Evolutionary conservation across 2,797 vertebrate genomes (phyloP).

Genomic region (Coilia nasus): DNA sequence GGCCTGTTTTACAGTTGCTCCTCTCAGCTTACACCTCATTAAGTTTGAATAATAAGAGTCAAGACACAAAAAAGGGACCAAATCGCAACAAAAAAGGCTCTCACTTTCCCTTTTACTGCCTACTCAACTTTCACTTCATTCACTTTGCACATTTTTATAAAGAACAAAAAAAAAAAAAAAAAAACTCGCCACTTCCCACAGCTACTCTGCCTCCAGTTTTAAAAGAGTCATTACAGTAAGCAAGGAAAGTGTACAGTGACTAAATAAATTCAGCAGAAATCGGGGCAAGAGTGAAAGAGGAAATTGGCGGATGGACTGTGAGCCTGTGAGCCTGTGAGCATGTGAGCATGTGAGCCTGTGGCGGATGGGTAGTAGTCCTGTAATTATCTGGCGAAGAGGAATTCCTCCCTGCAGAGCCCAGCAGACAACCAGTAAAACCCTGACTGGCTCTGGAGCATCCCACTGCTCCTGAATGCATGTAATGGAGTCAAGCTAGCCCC

Average conservation of each 20-base stretch:
- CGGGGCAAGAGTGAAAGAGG: background rate
- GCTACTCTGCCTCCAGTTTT: background rate
- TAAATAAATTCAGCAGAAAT: background rate
- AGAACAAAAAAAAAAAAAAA: constrained; percentile 30
- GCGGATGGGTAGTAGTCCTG: too few relatives aligned
- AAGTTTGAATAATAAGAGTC: background rate
- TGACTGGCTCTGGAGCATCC: too few relatives aligned
- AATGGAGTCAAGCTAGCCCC: too few relatives aligned
- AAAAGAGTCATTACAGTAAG: background rate
- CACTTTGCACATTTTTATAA: background rate
- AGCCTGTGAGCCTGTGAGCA: too few relatives aligned
- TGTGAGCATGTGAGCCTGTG: too few relatives aligned
- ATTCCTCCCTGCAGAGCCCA: too few relatives aligned
- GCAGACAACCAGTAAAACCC: too few relatives aligned
- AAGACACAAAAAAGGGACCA: constrained; percentile 29
- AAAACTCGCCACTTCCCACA: constrained; percentile 27
- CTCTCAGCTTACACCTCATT: constrained; percentile 28
- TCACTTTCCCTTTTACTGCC: constrained; percentile 32
- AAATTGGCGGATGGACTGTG: background rate
- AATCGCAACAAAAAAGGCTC: constrained; percentile 40
- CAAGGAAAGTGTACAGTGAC: background rate
- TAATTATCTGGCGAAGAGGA: background rate
- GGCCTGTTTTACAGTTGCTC: background rate
- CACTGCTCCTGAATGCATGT: too few relatives aligned
- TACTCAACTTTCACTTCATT: constrained; percentile 38